Conservation (phyloP, 2,888 invertebrate species). For the Adelognathus sp. region DNA sequence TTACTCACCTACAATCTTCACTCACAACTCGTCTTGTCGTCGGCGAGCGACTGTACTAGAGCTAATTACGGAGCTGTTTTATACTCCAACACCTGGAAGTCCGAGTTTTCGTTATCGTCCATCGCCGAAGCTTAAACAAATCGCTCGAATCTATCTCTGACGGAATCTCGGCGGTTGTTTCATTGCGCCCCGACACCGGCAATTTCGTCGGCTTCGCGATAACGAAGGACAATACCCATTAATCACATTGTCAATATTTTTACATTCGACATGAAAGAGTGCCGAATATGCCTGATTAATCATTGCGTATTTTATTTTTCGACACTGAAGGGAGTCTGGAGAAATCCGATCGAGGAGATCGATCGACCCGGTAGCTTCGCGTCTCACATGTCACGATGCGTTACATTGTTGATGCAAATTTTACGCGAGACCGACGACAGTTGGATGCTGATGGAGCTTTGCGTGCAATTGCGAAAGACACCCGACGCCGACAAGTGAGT, state of each 20-base stretch:
- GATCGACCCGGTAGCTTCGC: slow-evolving; percentile 96
- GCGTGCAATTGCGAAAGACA: slow-evolving; percentile 88
- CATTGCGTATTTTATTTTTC: neutral
- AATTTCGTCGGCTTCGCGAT: neutral
- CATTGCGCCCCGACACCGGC: neutral
- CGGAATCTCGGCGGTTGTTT: neutral
- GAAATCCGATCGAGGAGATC: slow-evolving; percentile 94
- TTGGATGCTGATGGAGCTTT: slow-evolving; percentile 89
- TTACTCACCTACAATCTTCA: too few species aligned
- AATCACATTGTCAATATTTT: too few species aligned
- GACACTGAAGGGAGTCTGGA: slow-evolving; percentile 90
- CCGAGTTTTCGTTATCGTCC: too few species aligned
- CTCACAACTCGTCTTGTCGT: too few species aligned
- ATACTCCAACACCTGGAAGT: too few species aligned
- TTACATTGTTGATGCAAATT: slow-evolving; percentile 91
- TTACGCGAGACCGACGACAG: slow-evolving; percentile 91
- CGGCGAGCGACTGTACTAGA: too few species aligned
- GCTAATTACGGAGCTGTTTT: too few species aligned
- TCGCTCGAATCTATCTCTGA: too few species aligned
- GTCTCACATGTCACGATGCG: slow-evolving; percentile 94
- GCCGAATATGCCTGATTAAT: neutral
- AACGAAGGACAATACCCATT: neutral
- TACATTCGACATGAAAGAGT: too few species aligned
- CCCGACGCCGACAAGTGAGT: slow-evolving; percentile 93
- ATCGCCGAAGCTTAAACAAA: too few species aligned